Conservation (phyloP, 2,888 invertebrate species). For the Aproaerema taeniolella region DNA sequence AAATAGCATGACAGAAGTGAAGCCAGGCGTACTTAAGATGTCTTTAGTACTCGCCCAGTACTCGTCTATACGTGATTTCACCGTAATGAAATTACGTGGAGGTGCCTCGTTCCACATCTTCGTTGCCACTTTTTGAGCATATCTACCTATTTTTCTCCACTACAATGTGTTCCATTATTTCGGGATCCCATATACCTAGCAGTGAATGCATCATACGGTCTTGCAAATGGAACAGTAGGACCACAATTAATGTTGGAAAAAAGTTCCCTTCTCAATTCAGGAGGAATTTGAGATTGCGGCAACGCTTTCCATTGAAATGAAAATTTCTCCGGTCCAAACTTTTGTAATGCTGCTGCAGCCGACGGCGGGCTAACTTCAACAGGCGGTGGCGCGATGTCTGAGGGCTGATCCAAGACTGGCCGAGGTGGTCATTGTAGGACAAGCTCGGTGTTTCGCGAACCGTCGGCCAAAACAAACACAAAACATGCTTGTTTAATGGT, state of each 20-base stretch:
- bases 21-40: neutral
- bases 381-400: too few species aligned
- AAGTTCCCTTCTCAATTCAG: constrained; percentile 7
- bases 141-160: neutral
- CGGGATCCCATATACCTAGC: constrained; percentile 1
- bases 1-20: constrained; percentile 5
- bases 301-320: constrained; percentile 9
- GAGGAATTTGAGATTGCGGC: constrained; percentile 4
- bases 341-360: too few species aligned
- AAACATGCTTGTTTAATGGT: too few species aligned
- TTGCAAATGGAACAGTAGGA: constrained; percentile 9
- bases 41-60: neutral
- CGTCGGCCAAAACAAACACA: too few species aligned
- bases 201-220: constrained; percentile 12
- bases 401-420: too few species aligned
- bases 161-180: neutral
- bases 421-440: too few species aligned
- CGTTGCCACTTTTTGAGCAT: neutral
- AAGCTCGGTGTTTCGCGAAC: too few species aligned
- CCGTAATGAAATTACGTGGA: too few species aligned
- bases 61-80: neutral
- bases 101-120: neutral
- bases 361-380: too few species aligned
- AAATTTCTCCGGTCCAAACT: too few species aligned
- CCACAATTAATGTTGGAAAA: constrained; percentile 10